phyloP scores from a whole-genome alignment of 2,797 vertebrate species.

The Danio aesculapii region DNA sequence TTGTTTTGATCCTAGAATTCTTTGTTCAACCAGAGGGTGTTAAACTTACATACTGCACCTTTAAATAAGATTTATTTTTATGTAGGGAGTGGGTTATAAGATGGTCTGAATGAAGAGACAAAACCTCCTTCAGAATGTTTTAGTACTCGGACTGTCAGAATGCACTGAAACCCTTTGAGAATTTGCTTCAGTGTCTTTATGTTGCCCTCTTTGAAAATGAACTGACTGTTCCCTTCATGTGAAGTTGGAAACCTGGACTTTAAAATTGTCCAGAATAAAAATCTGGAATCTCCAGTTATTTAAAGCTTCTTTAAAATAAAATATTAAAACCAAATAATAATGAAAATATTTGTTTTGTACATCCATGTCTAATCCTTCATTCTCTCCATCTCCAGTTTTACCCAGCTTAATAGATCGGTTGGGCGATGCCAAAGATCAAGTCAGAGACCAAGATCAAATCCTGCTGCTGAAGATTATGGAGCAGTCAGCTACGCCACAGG shows the following conservation, averaged over 20 bases:
- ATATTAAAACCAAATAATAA: background rate
- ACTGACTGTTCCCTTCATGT: no score
- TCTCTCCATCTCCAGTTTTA: slow-evolving; percentile 80
- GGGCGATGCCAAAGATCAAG: slow-evolving; percentile 95
- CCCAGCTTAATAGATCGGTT: slow-evolving; percentile 95
- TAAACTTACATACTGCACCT: no score
- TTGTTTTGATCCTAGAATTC: no score
- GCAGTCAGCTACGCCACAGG: slow-evolving; percentile 92
- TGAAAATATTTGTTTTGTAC: background rate
- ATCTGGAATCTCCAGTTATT: background rate
- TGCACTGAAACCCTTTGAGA: background rate
- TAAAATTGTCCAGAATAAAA: background rate
- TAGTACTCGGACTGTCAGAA: background rate
- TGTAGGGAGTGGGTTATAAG: background rate
- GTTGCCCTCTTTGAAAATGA: no score
- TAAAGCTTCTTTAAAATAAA: background rate
- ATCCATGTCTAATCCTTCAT: background rate
- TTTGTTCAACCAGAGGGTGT: no score
- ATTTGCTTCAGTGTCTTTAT: background rate
- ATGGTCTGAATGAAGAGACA: background rate
- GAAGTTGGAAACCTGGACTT: no score
- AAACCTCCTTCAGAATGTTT: background rate
- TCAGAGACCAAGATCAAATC: slow-evolving; percentile 94
- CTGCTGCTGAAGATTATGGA: slow-evolving; percentile 98
- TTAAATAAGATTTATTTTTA: background rate